phyloP scores from a whole-genome alignment of 2,888 invertebrate species.

The Teleiodes luculella region DNA sequence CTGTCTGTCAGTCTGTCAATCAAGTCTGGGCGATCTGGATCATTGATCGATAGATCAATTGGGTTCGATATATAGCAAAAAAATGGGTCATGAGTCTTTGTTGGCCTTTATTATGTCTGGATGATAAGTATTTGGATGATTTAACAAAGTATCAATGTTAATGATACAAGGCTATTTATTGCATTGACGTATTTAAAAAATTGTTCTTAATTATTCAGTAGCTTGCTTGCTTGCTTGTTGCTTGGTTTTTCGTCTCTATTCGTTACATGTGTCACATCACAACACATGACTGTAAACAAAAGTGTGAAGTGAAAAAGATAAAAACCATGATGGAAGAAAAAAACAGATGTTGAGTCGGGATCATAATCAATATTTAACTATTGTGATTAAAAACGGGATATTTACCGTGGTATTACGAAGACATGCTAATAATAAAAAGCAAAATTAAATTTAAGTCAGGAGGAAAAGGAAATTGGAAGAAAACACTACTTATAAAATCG shows the following conservation, averaged over 20 bases:
- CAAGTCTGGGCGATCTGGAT: conserved; percentile 54
- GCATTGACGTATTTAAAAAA: too few relatives aligned
- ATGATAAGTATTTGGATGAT: conserved; percentile 21
- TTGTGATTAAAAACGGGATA: too few relatives aligned
- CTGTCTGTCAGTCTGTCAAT: conserved; percentile 69
- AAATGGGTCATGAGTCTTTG: conserved; percentile 32
- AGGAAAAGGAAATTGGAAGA: too few relatives aligned
- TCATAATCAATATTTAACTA: too few relatives aligned
- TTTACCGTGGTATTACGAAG: too few relatives aligned
- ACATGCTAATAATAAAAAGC: too few relatives aligned
- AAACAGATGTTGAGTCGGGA: too few relatives aligned
- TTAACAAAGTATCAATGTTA: conserved; percentile 29
- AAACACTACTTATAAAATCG: too few relatives aligned
- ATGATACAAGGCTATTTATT: background rate
- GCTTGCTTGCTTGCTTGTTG: background rate
- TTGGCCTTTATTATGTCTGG: conserved; percentile 13
- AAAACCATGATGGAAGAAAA: too few relatives aligned
- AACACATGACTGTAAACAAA: background rate
- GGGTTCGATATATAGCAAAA: conserved; percentile 40
- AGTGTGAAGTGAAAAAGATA: too few relatives aligned
- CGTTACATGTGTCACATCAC: too few relatives aligned
- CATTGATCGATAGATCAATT: conserved; percentile 47
- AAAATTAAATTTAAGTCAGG: too few relatives aligned
- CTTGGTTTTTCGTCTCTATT: background rate
- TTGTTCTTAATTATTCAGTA: background rate